Evolutionary conservation across 2,888 invertebrate species (phyloP), one percentile per base, ranked within the genome.

Genomic region (Amphimallon solstitiale): DNA sequence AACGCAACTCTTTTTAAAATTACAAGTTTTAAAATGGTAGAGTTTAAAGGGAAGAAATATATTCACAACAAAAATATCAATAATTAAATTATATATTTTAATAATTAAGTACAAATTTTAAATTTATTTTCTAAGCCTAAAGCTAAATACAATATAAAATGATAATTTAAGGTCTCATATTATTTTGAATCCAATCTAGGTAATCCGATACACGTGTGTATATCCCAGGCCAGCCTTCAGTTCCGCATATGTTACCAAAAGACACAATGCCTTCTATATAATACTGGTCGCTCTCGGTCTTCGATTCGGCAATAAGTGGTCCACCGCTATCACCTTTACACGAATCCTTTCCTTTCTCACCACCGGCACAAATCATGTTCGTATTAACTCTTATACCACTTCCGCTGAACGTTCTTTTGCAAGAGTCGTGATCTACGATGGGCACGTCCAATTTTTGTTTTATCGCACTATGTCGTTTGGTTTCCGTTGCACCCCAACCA

Each of bases 281-380:
- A 19, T 34, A 63, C 0, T 84, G 81, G 2, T 12, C 12, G 0
- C 82, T 79, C 21, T 80, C 81, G 56, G 72, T 81, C 0, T 76
- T 75, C 69, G 80, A 78, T 62, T 79, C 78, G 71, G 79, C 84
- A 90, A 92, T 91, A 0, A 92, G 80, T 0, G 92, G 91, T 1
- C 91, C 91, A 10, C 78, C 76, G 19, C 67, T 67, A 51, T 72
- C 72, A 54, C 83, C 82, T 15, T 83, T 84, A 73, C 92, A 92
- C 0, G 91, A 87, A 73, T 92, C 92, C 73, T 88, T 85, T 1
- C 86, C 85, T 64, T 82, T 85, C 29, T 84, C 83, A 0, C 92
- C 92, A 1, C 92, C 92, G 5, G 91, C 91, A 73, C 91, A 91
- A 0, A 91, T 73, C 72, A 89, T 89, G 12, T 63, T 88, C 12